Evolutionary conservation across 2,113 vertebrate species (phyloP), one percentile per base, ranked within the genome.

Genomic region (Myiagra hebetior): DNA sequence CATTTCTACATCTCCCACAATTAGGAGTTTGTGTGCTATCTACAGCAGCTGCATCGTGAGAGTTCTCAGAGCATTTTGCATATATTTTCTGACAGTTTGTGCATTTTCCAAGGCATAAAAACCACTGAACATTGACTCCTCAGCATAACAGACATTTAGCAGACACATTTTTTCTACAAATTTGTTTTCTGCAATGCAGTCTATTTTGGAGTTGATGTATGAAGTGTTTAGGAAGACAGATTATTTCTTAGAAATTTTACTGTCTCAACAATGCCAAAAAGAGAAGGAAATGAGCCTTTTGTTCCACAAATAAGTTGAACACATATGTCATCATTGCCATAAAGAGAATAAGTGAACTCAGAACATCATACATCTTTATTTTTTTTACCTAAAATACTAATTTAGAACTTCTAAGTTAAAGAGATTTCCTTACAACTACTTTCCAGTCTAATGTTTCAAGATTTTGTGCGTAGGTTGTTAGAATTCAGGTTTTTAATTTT

Each of bases 191-290:
- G 63, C 89, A 73, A 5, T 68, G 91, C 57, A 73, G 64, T 91
- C 37, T 98, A 57, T 96, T 97, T 97, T 93, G 69, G 42, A 9
- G 28, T 18, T 84, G 93, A 92, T 94, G 16, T 91, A 74, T 93
- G 78, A 95, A 95, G 59, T 11, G 0, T 37, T 69, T 72, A 93
- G 73, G 77, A 91, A 82, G 76, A 31, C 37, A 92, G 69, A 77
- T 94, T 78, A 77, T 64, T 92, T 95, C 93, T 68, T 47, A 41
- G 49, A 33, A 95, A 59, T 70, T 72, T 82, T 69, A 72, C 84
- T 88, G 33, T 90, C 57, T 94, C 47, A 47, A 68, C 21, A 60
- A 68, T 95, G 60, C 53, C 79, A 89, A 89, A 81, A 62, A 87
- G 37, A 91, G 53, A 53, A 95, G 60, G 64, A 86, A 92, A 78